phyloP scores from a whole-genome alignment of 2,113 vertebrate genomes.

The Solenodon paradoxus region DNA sequence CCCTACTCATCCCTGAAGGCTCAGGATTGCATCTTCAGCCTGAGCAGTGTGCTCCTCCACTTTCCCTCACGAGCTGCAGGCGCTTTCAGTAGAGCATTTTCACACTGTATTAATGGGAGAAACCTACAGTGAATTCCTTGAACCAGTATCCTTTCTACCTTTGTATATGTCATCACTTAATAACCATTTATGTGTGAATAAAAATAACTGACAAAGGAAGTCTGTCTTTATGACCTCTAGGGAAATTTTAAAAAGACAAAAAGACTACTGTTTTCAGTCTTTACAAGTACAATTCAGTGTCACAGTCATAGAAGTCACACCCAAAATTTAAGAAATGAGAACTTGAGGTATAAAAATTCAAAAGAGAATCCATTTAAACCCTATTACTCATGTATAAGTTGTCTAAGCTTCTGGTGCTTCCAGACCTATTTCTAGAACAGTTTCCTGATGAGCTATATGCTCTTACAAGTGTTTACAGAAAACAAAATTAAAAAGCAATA shows the following conservation, averaged over 20 bases:
- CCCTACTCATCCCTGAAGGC: not conserved
- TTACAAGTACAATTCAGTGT: not conserved
- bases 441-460: not conserved
- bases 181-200: constrained; percentile 5
- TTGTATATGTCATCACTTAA: not conserved
- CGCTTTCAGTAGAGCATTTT: not conserved
- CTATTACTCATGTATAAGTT: not conserved
- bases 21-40: not conserved
- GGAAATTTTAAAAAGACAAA: not conserved
- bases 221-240: not conserved
- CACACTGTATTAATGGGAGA: not conserved
- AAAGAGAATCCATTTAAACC: not conserved
- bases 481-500: not conserved
- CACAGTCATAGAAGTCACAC: not conserved
- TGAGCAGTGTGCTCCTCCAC: not conserved
- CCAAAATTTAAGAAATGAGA: not conserved
- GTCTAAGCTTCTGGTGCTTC: not conserved
- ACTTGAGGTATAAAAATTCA: not conserved
- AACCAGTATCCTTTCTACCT: not conserved
- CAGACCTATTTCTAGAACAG: not conserved
- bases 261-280: not conserved
- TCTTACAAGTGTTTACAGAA: not conserved
- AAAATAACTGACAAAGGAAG: not conserved
- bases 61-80: not conserved
- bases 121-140: not conserved